phyloP scores from a whole-genome alignment of 2,888 invertebrate genomes.

The Limulus polyphemus region DNA sequence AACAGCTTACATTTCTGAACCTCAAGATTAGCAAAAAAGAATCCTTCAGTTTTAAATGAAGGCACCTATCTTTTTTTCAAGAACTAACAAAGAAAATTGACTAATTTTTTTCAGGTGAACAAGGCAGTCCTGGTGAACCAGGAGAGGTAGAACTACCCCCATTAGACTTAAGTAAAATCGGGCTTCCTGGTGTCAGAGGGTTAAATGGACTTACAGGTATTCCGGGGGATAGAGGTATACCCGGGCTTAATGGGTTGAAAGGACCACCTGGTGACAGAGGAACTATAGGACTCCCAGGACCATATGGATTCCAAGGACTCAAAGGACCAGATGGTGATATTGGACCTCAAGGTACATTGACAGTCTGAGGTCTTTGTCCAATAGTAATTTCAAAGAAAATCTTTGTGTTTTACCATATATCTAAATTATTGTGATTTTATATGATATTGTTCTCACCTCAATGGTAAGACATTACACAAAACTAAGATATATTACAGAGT shows the following conservation, averaged over 20 bases:
- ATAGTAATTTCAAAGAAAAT: too few relatives aligned
- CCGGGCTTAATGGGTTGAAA: constrained; percentile 26
- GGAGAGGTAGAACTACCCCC: constrained; percentile 7
- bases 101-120: constrained; percentile 36
- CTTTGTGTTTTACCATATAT: too few relatives aligned
- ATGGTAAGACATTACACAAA: too few relatives aligned
- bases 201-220: constrained; percentile 18
- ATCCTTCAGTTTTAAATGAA: too few relatives aligned
- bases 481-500: too few relatives aligned
- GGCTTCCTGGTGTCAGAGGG: constrained; percentile 25
- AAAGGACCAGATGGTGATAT: constrained; percentile 4
- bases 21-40: too few relatives aligned
- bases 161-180: constrained; percentile 39
- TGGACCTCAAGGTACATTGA: neutral
- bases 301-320: constrained; percentile 22
- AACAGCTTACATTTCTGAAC: too few relatives aligned
- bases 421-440: too few relatives aligned
- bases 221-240: constrained; percentile 2
- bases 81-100: neutral
- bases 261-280: constrained; percentile 31
- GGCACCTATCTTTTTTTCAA: too few relatives aligned
- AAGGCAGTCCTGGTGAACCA: constrained; percentile 15
- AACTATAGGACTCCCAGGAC: constrained; percentile 26
- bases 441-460: too few relatives aligned
- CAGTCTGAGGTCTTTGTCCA: too few relatives aligned